Percentiles rank a stretch among this genome's conserved stretches.
Evolutionary conservation across 2,113 vertebrate species (phyloP).

Genomic region (Henicopernis longicauda): DNA sequence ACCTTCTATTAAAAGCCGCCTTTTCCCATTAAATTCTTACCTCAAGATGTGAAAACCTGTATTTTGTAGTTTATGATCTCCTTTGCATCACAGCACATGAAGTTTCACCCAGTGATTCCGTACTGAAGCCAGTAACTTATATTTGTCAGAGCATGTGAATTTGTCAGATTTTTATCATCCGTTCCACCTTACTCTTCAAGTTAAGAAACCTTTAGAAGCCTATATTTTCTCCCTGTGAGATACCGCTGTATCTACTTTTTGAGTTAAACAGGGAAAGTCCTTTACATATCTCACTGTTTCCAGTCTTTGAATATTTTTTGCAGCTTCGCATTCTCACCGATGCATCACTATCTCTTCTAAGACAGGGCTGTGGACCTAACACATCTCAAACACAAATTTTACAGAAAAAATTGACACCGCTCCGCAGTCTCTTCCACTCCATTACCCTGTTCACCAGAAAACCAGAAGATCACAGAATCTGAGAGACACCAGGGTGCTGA

Average conservation of each 20-base stretch:
- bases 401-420: background rate
- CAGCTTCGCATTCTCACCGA: background rate
- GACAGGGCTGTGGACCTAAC: background rate
- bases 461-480: background rate
- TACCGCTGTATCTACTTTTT: background rate
- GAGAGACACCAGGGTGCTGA: accelerated
- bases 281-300: background rate
- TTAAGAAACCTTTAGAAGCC: background rate
- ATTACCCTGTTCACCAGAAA: background rate
- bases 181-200: background rate
- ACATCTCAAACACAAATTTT: background rate
- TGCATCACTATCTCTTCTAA: background rate
- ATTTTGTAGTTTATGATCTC: background rate
- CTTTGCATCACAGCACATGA: background rate
- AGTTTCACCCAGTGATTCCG: background rate
- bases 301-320: background rate
- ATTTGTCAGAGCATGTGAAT: background rate
- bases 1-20: background rate
- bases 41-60: background rate
- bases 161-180: background rate
- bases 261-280: background rate
- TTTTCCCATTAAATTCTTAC: background rate
- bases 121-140: background rate
- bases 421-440: background rate
- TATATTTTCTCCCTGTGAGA: background rate